Base-by-base conservation (phyloP, 2,113 vertebrate genomes). In the Gopherus flavomarginatus region DNA sequence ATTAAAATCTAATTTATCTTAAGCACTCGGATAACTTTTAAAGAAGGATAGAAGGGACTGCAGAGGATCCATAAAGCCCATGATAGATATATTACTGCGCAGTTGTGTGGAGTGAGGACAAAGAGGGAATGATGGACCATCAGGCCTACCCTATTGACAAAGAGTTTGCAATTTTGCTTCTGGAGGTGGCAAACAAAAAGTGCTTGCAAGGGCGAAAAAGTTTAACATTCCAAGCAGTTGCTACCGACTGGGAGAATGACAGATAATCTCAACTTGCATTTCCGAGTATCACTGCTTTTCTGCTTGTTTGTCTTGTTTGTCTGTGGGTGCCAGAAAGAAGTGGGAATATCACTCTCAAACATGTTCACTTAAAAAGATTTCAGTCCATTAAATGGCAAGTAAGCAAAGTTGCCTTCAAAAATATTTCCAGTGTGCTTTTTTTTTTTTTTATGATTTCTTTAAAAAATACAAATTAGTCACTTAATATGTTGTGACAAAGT, bases 281-380 rank as follows among this genome's bases (percentile, higher is more conserved):
- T 93, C 85, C n/a, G 52, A 52, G 5, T 81, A 89, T 83, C 88
- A 53, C 81, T 93, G 57, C 31, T 95, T 95, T 97, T 94, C 80
- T 92, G 84, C 92, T 92, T 94, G 90, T 94, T 94, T 54, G 91
- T 96, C 92, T 92, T 94, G 90, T 94, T 94, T 54, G 91, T 96
- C 50, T 56, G 87, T 5, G 21, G 80, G 47, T 21, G 31, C 91
- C 85, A 87, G 54, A 93, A 79, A 69, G 27, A 90, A 88, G 83
- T 57, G 22, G 10, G 65, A 85, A 81, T 81, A 85, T 69, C 83
- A 79, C 26, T 24, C 31, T 38, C n/a, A 21, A 22, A 38, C 7
- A 0, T 19, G 11, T 44, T 12, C 3, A 90, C 14, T 83, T 87
- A 88, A 52, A 86, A 81, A 16, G 78, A 87, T 91, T 92, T 92